A percentile compares a stretch with the other conserved stretches of the same genome.
These are phyloP conservation scores for Stichodactyla mertensii DNA, from an alignment of 64 coral and sea anemone genomes.

Conservation along the genomic window DNA sequence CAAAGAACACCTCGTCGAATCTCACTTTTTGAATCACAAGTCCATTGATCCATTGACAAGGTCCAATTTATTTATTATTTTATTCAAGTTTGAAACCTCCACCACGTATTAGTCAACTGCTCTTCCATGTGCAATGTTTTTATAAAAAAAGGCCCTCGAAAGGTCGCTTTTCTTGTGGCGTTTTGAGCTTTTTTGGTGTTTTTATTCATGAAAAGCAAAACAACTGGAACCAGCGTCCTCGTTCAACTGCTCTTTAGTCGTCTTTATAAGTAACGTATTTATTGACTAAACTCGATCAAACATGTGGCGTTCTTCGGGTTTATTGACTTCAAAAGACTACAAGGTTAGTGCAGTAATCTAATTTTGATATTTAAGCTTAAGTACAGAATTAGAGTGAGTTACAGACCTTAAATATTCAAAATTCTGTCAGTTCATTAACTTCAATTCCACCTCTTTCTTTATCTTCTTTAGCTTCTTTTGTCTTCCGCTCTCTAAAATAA, in stretches of 20 bases:
- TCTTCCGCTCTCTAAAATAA: neutral
- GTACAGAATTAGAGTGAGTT: neutral
- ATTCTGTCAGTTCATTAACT: neutral
- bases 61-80: neutral
- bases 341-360: neutral
- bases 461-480: neutral
- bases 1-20: constrained; percentile 1
- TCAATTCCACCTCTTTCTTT: neutral
- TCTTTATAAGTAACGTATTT: neutral
- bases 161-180: neutral
- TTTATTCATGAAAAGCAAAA: neutral
- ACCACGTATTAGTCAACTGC: neutral
- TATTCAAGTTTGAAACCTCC: neutral
- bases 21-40: neutral
- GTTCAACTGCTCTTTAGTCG: neutral
- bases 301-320: neutral
- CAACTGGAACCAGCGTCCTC: neutral
- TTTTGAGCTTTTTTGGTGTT: neutral
- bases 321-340: neutral
- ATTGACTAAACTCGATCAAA: neutral
- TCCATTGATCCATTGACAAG: neutral
- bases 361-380: neutral
- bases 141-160: neutral
- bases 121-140: neutral
- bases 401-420: neutral